phyloP scores from a whole-genome alignment of 2,113 vertebrate genomes.

The Taurulus bubalis region DNA sequence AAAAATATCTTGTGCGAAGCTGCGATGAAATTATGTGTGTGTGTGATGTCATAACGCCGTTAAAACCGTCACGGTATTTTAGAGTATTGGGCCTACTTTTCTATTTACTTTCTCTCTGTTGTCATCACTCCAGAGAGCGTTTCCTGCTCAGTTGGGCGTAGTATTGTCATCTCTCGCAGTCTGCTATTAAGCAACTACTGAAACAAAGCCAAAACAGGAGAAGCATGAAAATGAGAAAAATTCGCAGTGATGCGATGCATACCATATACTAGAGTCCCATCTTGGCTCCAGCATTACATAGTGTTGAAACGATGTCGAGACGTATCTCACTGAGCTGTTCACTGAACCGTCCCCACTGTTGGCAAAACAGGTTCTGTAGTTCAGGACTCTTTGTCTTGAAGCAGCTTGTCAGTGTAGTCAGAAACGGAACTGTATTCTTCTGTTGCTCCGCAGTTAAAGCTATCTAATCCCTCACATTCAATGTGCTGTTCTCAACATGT shows the following conservation, averaged over 20 bases:
- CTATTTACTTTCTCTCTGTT: conserved; percentile 34
- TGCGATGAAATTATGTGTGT: conserved; percentile 59
- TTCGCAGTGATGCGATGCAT: conserved; percentile 43
- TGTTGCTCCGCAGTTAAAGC: conserved; percentile 28
- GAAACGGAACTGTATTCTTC: conserved; percentile 8
- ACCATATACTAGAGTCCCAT: conserved; percentile 36
- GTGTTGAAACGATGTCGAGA: conserved; percentile 50
- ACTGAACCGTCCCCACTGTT: conserved; percentile 42
- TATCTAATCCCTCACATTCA: conserved; percentile 49
- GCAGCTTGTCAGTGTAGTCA: conserved; percentile 21
- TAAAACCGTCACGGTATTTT: conserved; percentile 42
- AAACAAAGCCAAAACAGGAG: conserved; percentile 41
- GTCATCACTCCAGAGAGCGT: conserved; percentile 29
- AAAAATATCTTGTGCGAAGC: conserved; percentile 66
- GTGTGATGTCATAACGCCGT: conserved; percentile 59
- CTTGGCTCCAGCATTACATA: conserved; percentile 40
- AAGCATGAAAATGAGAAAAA: conserved; percentile 5
- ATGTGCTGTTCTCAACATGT: conserved; percentile 31
- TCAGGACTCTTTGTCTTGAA: conserved; percentile 33
- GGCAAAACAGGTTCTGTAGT: conserved; percentile 58
- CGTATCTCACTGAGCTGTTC: conserved; percentile 54
- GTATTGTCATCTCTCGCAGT: conserved; percentile 2
- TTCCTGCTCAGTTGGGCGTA: conserved; percentile 23
- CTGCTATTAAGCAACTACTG: conserved; percentile 29
- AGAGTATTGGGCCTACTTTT: conserved; percentile 37